A percentile compares a stretch with the other conserved stretches of the same genome.
Conservation (phyloP, 2,797 vertebrate genomes). For the Gymnoscopelus braueri region DNA sequence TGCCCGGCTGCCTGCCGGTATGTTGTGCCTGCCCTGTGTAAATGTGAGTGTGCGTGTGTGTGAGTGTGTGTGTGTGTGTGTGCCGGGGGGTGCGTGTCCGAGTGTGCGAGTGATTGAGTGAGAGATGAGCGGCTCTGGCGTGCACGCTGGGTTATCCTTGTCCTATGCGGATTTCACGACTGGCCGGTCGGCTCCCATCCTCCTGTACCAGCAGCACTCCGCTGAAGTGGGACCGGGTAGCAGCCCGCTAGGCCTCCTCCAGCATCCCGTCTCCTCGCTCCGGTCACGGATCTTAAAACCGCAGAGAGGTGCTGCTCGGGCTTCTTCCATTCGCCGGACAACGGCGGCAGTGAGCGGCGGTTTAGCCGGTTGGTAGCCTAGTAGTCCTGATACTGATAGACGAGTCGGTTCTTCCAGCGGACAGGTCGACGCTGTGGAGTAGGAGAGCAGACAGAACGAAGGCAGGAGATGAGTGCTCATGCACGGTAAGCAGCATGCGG, state of each 20-base stretch:
- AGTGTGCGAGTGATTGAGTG: slow-evolving; percentile 45
- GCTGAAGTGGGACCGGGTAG: too few relatives aligned
- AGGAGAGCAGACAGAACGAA: slow-evolving; percentile 17
- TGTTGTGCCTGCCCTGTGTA: too few relatives aligned
- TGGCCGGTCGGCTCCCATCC: slow-evolving; percentile 41
- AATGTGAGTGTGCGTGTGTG: background rate
- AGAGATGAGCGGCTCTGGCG: slow-evolving; percentile 28
- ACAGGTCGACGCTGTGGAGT: slow-evolving; percentile 30
- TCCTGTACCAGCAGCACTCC: slow-evolving; percentile 5
- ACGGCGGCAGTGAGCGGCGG: background rate
- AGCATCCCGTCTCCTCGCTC: background rate
- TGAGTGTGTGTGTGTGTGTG: slow-evolving; percentile 5
- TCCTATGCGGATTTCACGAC: slow-evolving; percentile 74
- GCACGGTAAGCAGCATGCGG: slow-evolving; percentile 37
- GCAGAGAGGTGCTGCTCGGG: background rate
- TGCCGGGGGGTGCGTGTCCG: slow-evolving; percentile 50
- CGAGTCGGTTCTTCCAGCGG: slow-evolving; percentile 32
- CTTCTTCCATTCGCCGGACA: background rate
- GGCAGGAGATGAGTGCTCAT: slow-evolving; percentile 58
- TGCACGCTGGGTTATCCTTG: slow-evolving; percentile 50
- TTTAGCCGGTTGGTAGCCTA: slow-evolving; percentile 1
- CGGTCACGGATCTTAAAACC: background rate
- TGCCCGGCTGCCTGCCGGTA: background rate
- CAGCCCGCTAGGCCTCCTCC: too few relatives aligned
- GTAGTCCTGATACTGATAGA: slow-evolving; percentile 2